Conservation (phyloP, 2,113 vertebrate species). For the Fregetta grallaria region DNA sequence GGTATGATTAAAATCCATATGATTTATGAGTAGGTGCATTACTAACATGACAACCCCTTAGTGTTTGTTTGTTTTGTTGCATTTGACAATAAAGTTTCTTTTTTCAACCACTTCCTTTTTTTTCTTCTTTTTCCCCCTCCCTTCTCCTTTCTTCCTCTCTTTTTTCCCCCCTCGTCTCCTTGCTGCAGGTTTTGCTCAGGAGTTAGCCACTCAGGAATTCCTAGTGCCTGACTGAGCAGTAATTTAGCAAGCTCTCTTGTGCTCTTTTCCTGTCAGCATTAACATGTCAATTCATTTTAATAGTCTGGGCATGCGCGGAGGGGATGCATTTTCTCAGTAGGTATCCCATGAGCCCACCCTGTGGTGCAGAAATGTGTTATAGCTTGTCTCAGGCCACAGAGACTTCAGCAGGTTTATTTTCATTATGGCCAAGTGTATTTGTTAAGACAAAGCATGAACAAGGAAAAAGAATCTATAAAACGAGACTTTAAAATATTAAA, state of each 20-base stretch:
- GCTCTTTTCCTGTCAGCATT: constrained; percentile 85
- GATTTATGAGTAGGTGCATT: constrained; percentile 92
- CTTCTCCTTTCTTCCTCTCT: background rate
- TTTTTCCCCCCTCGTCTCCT: background rate
- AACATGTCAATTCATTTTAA: constrained; percentile 88
- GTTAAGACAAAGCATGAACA: constrained; percentile 72
- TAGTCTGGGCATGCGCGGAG: constrained; percentile 83
- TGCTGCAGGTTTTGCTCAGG: constrained; percentile 74
- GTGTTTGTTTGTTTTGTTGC: constrained; percentile 75
- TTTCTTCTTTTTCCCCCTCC: background rate
- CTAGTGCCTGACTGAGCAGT: constrained; percentile 83
- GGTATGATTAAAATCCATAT: constrained; percentile 93
- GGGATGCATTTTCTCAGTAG: constrained; percentile 77
- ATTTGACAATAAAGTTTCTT: constrained; percentile 77
- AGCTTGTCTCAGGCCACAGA: constrained; percentile 79
- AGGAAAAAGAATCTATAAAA: constrained; percentile 45
- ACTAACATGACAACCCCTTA: constrained; percentile 78
- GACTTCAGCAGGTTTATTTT: constrained; percentile 79
- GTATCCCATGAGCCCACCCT: constrained; percentile 78
- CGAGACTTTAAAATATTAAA: constrained; percentile 70
- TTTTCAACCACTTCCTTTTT: background rate
- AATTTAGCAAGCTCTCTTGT: constrained; percentile 83
- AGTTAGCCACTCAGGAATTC: constrained; percentile 83
- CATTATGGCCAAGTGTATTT: constrained; percentile 74
- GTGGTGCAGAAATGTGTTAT: constrained; percentile 80